Base-by-base conservation (phyloP, 2,113 vertebrate genomes). In the Piaya cayana region DNA sequence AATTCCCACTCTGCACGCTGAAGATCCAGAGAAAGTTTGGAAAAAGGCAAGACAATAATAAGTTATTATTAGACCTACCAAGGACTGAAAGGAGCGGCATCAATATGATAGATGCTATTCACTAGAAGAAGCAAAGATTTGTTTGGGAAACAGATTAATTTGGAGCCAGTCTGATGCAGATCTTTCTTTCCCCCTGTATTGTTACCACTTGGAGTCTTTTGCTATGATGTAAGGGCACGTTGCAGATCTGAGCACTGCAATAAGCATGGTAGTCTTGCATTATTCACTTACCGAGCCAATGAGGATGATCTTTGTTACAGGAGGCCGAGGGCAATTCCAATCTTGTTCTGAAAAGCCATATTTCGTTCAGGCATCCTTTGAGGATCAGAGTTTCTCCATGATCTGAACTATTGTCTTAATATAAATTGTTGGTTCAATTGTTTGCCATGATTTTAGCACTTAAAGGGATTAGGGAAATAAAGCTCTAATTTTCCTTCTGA, bases 401-500 rank as follows among this genome's bases (percentile, higher is more conserved):
- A 59, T 86, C n/a, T 62, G 80, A 93, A 83, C 43, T 64, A 23
- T 32, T 96, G 68, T 80, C 56, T 77, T 93, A 78, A 86, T 88
- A 52, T 84, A 78, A 92, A 93, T 53, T 71, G 68, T 64, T 88
- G 49, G 53, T 93, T 93, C 71, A 68, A 86, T 56, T 83, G 85
- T 71, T 96, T 94, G 94, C 75, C 85, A 78, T 75, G 52, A 97
- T 92, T 88, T 90, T 93, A 94, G 59, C 85, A 77, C 90, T 93
- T 88, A 81, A 62, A 92, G 68, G 26, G 68, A 93, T 92, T 90
- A 92, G 32, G 47, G 52, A 1, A 74, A 93, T 86, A 92, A 85
- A 75, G 36, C 52, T 78, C 76, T 94, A 15, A 86, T 90, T 95
- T 94, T 90, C 68, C 52, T 86, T 86, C 76, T 96, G 94, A 96